These are phyloP conservation scores for Paramacrobiotus metropolitanus DNA, from an alignment of 1,140 invertebrate genomes.

Conservation along the genomic window DNA sequence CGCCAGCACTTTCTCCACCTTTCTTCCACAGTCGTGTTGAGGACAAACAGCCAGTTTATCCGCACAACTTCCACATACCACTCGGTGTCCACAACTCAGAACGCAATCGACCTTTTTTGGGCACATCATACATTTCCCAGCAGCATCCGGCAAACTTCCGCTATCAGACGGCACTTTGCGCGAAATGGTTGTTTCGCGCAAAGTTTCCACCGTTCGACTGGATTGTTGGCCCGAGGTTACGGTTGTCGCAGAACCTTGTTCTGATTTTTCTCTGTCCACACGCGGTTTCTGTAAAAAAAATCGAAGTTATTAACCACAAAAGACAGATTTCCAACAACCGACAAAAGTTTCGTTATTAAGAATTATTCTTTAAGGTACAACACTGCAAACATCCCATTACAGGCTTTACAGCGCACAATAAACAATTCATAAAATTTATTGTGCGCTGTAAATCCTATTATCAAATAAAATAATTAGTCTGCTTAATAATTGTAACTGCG, in stretches of 20 bases:
- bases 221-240: background rate
- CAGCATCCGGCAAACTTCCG: background rate
- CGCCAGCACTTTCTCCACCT: background rate
- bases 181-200: background rate
- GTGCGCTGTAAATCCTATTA: too few relatives aligned
- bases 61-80: background rate
- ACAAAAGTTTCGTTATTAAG: background rate
- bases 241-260: background rate
- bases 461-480: too few relatives aligned
- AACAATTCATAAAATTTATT: too few relatives aligned
- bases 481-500: too few relatives aligned
- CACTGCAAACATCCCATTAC: background rate
- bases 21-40: background rate
- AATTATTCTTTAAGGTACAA: too few relatives aligned
- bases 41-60: background rate
- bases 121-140: constrained; percentile 1
- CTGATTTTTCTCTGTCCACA: too few relatives aligned
- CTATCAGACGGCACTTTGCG: background rate
- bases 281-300: too few relatives aligned
- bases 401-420: background rate
- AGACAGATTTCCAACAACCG: background rate
- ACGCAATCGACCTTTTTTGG: background rate
- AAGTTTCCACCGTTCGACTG: background rate
- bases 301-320: background rate
- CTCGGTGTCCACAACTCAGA: background rate